These are phyloP conservation scores for Crocallis elinguaria DNA, from an alignment of 2,888 invertebrate genomes.

Conservation along the genomic window DNA sequence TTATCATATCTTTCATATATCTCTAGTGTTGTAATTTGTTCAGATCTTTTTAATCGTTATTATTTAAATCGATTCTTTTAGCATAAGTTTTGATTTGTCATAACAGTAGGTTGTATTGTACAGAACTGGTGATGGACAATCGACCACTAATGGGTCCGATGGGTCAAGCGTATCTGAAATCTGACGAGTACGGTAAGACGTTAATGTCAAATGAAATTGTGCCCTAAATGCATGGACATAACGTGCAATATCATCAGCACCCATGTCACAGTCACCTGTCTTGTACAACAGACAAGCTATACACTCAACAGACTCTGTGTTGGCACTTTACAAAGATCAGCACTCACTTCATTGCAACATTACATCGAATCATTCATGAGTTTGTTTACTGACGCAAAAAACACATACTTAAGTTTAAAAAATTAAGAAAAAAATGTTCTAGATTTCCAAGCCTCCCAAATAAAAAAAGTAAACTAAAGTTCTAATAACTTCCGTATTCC, in stretches of 20 bases:
- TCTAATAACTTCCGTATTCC: too few relatives aligned
- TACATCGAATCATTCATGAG: constrained; percentile 9
- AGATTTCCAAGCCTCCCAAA: too few relatives aligned
- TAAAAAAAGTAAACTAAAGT: too few relatives aligned
- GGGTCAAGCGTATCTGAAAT: constrained; percentile 93
- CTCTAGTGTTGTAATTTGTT: too few relatives aligned
- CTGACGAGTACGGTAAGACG: constrained; percentile 92
- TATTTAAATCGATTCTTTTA: background rate
- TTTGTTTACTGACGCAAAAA: background rate
- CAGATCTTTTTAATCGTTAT: too few relatives aligned
- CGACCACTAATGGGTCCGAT: constrained; percentile 91
- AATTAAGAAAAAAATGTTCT: too few relatives aligned
- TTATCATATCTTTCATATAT: too few relatives aligned
- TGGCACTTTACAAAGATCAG: constrained; percentile 27
- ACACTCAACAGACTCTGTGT: constrained; percentile 13
- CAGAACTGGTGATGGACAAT: constrained; percentile 89
- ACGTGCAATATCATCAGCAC: constrained; percentile 63
- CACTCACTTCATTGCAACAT: constrained; percentile 19
- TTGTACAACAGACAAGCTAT: constrained; percentile 56
- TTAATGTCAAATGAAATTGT: constrained; percentile 52
- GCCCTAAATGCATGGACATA: constrained; percentile 77
- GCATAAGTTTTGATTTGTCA: constrained; percentile 36
- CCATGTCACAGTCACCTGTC: constrained; percentile 55
- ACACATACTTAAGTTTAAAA: background rate
- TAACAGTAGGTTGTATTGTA: constrained; percentile 68